These are phyloP conservation scores for Erethizon dorsatum DNA, from an alignment of 2,797 vertebrate genomes.

Conservation along the genomic window DNA sequence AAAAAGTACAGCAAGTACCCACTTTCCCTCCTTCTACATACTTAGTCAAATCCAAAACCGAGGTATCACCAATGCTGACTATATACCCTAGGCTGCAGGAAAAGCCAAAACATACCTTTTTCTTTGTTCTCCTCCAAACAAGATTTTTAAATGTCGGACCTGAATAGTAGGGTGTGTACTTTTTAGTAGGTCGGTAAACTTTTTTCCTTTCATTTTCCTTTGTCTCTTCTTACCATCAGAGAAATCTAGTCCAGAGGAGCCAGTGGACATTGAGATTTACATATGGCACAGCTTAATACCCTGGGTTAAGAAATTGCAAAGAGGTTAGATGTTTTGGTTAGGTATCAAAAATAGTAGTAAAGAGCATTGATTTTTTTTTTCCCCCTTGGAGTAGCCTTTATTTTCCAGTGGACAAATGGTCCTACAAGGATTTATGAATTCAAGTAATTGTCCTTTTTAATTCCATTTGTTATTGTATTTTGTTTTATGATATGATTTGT, in stretches of 20 bases:
- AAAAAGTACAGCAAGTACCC: background rate
- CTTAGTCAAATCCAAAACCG: background rate
- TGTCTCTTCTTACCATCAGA: background rate
- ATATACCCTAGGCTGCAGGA: background rate
- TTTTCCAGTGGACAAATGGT: background rate
- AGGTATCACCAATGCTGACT: background rate
- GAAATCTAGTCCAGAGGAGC: background rate
- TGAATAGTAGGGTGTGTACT: background rate
- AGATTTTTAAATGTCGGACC: background rate
- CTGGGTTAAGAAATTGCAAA: background rate
- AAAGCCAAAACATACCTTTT: background rate
- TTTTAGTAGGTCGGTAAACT: background rate
- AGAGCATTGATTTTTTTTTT: constrained; percentile 8
- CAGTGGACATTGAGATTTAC: background rate
- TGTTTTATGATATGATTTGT: background rate
- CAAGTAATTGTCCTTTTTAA: background rate
- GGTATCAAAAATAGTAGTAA: background rate
- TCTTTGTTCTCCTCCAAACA: background rate
- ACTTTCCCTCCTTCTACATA: too few species aligned
- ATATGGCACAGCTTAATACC: background rate
- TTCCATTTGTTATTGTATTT: constrained; percentile 11
- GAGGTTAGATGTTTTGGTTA: background rate
- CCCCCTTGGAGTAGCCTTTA: background rate
- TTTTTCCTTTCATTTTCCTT: background rate
- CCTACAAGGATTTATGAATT: background rate